phyloP scores from a whole-genome alignment of 2,113 vertebrate genomes.

The Corynorhinus townsendii region DNA sequence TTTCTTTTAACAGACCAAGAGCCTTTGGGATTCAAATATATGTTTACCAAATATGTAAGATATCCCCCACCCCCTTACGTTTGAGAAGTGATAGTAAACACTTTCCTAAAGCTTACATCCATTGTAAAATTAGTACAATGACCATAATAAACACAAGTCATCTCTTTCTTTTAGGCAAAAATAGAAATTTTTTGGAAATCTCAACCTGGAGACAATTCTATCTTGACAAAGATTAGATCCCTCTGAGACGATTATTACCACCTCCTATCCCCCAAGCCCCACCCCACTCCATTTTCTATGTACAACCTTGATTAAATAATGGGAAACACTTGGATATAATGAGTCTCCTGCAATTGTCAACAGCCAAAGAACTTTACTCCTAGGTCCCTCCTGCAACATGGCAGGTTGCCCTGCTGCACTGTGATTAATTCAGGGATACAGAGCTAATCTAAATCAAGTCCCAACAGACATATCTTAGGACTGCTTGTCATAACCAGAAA shows the following conservation, averaged over 20 bases:
- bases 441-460: slow-evolving; percentile 22
- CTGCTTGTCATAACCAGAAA: slow-evolving; percentile 38
- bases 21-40: neutral
- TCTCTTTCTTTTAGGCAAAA: neutral
- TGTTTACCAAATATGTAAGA: neutral
- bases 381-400: neutral
- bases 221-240: neutral
- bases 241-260: neutral
- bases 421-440: neutral
- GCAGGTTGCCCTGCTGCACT: neutral
- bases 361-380: neutral
- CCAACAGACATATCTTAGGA: slow-evolving; percentile 50
- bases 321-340: slow-evolving; percentile 54
- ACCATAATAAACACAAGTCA: neutral
- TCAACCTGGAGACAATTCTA: slow-evolving; percentile 38
- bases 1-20: neutral
- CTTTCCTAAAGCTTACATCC: neutral
- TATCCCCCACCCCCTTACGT: neutral
- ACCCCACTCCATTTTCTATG: neutral
- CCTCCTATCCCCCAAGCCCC: neutral
- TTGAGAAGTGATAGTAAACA: neutral
- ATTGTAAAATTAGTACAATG: neutral
- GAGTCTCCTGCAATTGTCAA: slow-evolving; percentile 19
- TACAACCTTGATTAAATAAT: slow-evolving; percentile 64
- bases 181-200: neutral